phyloP scores from a whole-genome alignment of 1,140 invertebrate species.

The Drosophila kohkoa region DNA sequence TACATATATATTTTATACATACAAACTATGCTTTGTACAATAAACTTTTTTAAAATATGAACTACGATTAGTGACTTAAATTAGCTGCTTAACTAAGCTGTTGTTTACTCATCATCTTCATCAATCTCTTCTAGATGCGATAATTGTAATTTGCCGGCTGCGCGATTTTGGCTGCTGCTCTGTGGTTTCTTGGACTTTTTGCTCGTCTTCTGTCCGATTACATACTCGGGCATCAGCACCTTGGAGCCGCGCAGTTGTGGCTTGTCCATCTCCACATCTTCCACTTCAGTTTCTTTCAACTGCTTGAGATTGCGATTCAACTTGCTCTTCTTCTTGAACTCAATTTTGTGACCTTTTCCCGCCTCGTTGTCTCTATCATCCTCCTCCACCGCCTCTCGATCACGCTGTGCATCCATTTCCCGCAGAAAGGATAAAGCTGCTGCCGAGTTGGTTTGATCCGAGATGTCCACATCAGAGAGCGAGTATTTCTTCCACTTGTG shows the following conservation, averaged over 20 bases:
- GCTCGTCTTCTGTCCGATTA: conserved; percentile 88
- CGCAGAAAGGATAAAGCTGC: conserved; percentile 90
- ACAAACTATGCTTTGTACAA: conserved; percentile 37
- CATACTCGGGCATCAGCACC: conserved; percentile 92
- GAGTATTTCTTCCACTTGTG: conserved; percentile 92
- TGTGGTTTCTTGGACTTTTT: conserved; percentile 53
- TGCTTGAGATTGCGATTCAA: conserved; percentile 61
- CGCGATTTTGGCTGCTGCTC: conserved; percentile 69
- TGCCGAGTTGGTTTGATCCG: conserved; percentile 89
- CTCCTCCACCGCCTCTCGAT: conserved; percentile 52
- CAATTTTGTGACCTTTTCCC: conserved; percentile 80
- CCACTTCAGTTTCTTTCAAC: conserved; percentile 77
- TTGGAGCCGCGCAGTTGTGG: conserved; percentile 88
- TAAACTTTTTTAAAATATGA: conserved; percentile 14
- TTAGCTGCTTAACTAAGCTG: background rate
- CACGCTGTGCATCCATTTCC: conserved; percentile 87
- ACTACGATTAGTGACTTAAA: background rate
- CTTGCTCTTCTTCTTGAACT: conserved; percentile 85
- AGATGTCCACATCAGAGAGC: conserved; percentile 91
- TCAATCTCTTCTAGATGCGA: conserved; percentile 88
- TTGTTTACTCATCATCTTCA: conserved; percentile 58
- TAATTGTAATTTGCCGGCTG: conserved; percentile 85
- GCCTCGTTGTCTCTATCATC: conserved; percentile 42
- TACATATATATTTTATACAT: conserved; percentile 22
- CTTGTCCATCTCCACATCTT: conserved; percentile 82